Evolutionary conservation across 2,888 invertebrate species (phyloP), one percentile per base, ranked within the genome.

Genomic region (Bugulina stolonifera): DNA sequence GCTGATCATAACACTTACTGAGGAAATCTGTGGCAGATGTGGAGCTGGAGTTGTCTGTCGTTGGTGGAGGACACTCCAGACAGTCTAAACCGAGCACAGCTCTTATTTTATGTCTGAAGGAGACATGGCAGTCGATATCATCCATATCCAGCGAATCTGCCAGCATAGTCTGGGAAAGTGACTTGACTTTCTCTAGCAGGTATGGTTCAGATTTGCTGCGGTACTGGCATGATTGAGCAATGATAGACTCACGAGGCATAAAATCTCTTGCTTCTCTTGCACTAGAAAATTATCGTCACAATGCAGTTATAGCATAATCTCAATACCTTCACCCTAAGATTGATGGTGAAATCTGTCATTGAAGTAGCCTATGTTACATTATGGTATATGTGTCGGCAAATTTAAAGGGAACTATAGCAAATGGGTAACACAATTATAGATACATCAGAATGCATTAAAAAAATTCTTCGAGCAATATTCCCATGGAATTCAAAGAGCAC

Each of bases 41-140:
- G 18, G 43, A 43, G 43, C 43, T 43, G 43, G 43, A 43, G 43
- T 43, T 43, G 43, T 18, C 43, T 43, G 5, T 18, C 43, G 10
- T 10, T 43, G 18, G 10, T 43, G 5, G 5, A 10, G 43, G 18
- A 43, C 18, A 18, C 5, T 43, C 43, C 5, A 43, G 10, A 10
- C n/a, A 10, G 3, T 32, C 32, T 64, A 64, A 27, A 14, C 64
- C 64, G 32, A 64, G 64, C 3, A 32, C 64, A 14, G 64, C 64
- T 64, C 64, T 64, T 14, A 64, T 22, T 27, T 64, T 64, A 5
- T 27, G 64, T 32, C 64, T 64, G 32, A 18, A 64, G 2, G 34
- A 64, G 10, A 14, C 10, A n/a, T 64, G 64, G 34, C 64, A 64
- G 29, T 64, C 34, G n/a, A 64, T 32, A n/a, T 64, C 64, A 64